These are phyloP conservation scores for Erythrocercus mccallii DNA, from an alignment of 2,113 vertebrate genomes.

Conservation along the genomic window DNA sequence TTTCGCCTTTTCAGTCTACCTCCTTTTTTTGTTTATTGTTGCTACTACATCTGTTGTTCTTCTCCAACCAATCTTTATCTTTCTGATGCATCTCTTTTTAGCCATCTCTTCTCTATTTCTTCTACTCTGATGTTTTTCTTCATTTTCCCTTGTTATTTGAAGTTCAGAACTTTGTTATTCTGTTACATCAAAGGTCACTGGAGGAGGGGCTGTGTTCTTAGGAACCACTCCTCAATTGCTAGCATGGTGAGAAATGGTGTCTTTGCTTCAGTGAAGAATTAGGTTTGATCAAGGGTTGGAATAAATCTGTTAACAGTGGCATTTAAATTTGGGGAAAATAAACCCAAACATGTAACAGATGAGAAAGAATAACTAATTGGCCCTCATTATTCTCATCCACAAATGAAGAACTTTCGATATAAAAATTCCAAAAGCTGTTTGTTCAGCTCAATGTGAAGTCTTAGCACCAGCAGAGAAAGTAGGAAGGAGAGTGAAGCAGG, in stretches of 20 bases:
- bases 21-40: background rate
- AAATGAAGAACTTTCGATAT: background rate
- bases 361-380: background rate
- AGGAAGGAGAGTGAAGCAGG: background rate
- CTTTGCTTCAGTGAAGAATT: background rate
- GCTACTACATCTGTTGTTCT: background rate
- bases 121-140: background rate
- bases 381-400: conserved; percentile 6
- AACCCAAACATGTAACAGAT: background rate
- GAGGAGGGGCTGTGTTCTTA: background rate
- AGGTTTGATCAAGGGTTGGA: background rate
- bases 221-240: background rate
- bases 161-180: background rate
- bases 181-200: background rate
- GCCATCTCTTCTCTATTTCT: background rate
- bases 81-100: background rate
- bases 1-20: background rate
- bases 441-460: conserved; percentile 26
- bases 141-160: background rate
- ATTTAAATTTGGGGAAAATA: background rate
- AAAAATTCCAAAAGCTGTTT: conserved; percentile 45
- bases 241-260: background rate
- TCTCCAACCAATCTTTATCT: background rate
- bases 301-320: background rate
- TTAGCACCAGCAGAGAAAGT: conserved; percentile 25